Evolutionary conservation across 1,140 invertebrate genomes (phyloP).

Genomic region (Melipona quadrifasciata): DNA sequence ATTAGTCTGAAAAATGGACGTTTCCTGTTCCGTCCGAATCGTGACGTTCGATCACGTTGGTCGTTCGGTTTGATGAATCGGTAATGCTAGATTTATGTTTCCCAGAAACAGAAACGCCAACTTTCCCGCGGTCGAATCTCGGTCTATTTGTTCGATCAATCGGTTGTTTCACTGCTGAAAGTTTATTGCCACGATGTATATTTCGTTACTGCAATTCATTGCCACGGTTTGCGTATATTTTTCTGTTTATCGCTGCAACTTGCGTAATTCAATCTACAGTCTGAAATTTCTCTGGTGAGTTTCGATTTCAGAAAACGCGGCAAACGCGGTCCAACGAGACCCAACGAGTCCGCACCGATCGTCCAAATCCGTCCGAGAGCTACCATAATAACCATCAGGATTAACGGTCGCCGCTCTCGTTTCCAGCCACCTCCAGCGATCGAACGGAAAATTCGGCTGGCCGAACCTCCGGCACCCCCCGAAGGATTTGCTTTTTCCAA

Average conservation of each 20-base stretch:
- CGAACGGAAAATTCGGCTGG: not conserved
- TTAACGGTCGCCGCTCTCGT: not conserved
- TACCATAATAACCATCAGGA: not conserved
- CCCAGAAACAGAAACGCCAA: not conserved
- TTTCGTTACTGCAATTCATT: no score
- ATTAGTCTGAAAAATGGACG: not conserved
- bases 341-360: not conserved
- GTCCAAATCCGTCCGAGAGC: not conserved
- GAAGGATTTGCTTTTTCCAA: conserved; percentile 34
- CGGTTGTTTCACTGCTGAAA: no score
- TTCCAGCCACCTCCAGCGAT: not conserved
- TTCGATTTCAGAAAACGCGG: no score
- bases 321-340: not conserved
- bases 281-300: no score
- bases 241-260: no score
- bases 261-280: no score
- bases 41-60: not conserved
- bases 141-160: no score
- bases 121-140: no score
- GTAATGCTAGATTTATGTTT: not conserved
- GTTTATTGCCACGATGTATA: no score
- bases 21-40: not conserved
- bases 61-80: not conserved
- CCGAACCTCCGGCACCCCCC: conserved; percentile 5
- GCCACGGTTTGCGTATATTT: no score